These are phyloP conservation scores for Archivesica marissinica DNA, from an alignment of 1,140 invertebrate species.

Conservation along the genomic window DNA sequence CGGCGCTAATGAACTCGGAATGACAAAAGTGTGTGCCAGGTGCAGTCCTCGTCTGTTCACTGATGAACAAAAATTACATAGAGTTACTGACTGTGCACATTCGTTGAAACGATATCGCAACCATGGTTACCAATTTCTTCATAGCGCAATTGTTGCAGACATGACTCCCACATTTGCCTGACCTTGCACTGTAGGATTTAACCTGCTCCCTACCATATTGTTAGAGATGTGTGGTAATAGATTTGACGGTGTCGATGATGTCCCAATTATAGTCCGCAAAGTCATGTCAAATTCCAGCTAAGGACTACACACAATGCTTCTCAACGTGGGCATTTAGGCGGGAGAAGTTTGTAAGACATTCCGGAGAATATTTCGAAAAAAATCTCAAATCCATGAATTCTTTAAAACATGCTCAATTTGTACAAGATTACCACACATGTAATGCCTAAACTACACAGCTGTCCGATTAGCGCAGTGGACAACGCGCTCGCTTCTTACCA, in stretches of 20 bases:
- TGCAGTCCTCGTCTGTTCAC: conserved; percentile 8
- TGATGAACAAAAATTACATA: not conserved
- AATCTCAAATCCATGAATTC: too few species aligned
- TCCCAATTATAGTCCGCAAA: too few species aligned
- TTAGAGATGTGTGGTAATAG: not conserved
- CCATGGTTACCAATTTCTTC: conserved; percentile 23
- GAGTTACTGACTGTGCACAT: not conserved
- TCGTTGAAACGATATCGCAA: conserved; percentile 9
- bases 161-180: not conserved
- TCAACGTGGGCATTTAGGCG: not conserved
- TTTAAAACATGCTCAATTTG: too few species aligned
- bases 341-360: not conserved
- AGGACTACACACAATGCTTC: not conserved
- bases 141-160: not conserved
- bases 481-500: too few species aligned
- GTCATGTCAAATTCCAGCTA: not conserved
- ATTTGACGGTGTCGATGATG: not conserved
- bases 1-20: conserved; percentile 7
- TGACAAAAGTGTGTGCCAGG: conserved; percentile 25
- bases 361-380: too few species aligned
- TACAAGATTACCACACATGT: too few species aligned
- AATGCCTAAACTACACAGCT: too few species aligned
- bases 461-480: too few species aligned
- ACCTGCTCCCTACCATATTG: not conserved
- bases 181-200: conserved; percentile 7